A percentile compares a stretch with the other conserved stretches of the same genome.
These are phyloP conservation scores for Choloepus hoffmanni DNA, from an alignment of 2,113 vertebrate genomes.

Conservation along the genomic window DNA sequence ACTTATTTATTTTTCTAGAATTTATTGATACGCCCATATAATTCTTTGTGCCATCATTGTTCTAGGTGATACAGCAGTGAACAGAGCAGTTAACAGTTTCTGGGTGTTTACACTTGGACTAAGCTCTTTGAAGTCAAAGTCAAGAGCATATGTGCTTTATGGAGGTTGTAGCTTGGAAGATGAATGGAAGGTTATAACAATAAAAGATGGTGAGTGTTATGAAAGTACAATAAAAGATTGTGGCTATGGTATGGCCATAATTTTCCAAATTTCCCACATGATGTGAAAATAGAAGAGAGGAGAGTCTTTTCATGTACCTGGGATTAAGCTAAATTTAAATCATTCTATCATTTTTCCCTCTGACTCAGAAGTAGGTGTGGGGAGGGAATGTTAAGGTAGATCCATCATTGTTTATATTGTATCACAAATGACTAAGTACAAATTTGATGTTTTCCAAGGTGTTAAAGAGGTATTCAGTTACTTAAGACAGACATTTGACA, in stretches of 20 bases:
- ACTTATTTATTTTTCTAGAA: background rate
- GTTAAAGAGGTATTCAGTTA: background rate
- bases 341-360: background rate
- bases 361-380: background rate
- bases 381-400: no score
- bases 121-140: background rate
- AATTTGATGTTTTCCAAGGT: background rate
- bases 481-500: background rate
- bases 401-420: background rate
- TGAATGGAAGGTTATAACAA: background rate
- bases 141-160: background rate
- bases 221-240: background rate
- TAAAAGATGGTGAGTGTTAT: no score
- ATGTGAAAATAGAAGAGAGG: background rate
- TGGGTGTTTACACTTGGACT: background rate
- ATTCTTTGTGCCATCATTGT: background rate
- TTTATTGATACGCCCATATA: background rate
- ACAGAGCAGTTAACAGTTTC: background rate
- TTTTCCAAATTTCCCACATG: background rate
- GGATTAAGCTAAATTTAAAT: background rate
- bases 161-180: background rate
- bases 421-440: background rate
- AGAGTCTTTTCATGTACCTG: background rate
- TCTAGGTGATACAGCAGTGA: rapidly evolving
- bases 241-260: background rate